Evolutionary conservation across 1,140 invertebrate genomes (phyloP).

Genomic region (Cydia fagiglandana): DNA sequence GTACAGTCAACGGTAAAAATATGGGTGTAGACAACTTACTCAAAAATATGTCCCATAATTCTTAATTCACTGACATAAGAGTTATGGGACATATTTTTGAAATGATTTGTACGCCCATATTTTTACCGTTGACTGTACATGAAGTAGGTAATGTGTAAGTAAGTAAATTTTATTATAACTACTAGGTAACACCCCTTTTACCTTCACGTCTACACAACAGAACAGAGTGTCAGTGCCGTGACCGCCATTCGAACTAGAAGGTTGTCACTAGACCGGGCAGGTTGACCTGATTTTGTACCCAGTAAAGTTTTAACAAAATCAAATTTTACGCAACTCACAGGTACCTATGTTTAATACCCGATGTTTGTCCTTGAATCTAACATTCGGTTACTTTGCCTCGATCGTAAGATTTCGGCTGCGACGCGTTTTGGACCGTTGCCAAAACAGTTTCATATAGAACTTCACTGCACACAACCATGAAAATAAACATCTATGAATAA

Average conservation of each 20-base stretch:
- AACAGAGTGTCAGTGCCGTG: no score
- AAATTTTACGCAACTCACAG: background rate
- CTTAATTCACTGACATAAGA: no score
- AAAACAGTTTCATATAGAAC: slow-evolving; percentile 51
- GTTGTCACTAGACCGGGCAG: background rate
- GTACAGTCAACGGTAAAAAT: no score
- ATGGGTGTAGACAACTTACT: no score
- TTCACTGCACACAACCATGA: slow-evolving; percentile 53
- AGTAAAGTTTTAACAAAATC: background rate
- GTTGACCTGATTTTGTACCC: background rate
- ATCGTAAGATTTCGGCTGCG: slow-evolving; percentile 15
- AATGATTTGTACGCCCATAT: no score
- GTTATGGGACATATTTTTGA: no score
- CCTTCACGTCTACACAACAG: no score
- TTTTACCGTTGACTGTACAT: no score
- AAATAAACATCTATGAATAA: slow-evolving; percentile 75
- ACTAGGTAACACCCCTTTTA: no score
- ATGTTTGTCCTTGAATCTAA: background rate
- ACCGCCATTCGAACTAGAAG: background rate
- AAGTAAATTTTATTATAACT: no score
- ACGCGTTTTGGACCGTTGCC: slow-evolving; percentile 50
- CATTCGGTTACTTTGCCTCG: background rate
- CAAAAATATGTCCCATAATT: no score
- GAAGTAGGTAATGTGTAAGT: no score
- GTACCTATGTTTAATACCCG: background rate